phyloP scores from a whole-genome alignment of 1,140 invertebrate species.

The Dendroctonus ponderosae region DNA sequence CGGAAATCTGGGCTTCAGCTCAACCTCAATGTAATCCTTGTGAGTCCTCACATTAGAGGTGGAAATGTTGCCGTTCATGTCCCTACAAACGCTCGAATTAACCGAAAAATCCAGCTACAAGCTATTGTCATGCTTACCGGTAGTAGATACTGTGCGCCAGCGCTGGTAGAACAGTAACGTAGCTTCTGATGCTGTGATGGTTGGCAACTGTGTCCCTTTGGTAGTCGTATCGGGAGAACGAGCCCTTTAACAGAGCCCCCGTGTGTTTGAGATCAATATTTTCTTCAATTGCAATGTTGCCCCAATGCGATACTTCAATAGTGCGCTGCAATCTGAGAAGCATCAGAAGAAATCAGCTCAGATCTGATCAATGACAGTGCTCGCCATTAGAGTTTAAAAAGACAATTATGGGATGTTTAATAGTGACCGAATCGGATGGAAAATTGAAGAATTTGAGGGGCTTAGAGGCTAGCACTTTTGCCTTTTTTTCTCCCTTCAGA shows the following conservation, averaged over 20 bases:
- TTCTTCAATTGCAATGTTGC: constrained; percentile 97
- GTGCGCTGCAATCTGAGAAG: constrained; percentile 66
- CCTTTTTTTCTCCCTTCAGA: too few relatives aligned
- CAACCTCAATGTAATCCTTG: constrained; percentile 91
- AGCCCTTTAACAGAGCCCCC: constrained; percentile 89
- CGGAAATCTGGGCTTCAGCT: constrained; percentile 92
- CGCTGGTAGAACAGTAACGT: constrained; percentile 90
- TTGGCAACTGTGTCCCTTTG: constrained; percentile 85
- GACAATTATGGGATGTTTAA: too few relatives aligned
- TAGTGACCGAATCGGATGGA: too few relatives aligned
- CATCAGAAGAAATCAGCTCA: too few relatives aligned
- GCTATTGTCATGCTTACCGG: constrained; percentile 27
- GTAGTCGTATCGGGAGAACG: constrained; percentile 96
- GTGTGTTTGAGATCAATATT: constrained; percentile 87
- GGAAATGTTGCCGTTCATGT: constrained; percentile 99
- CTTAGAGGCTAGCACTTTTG: too few relatives aligned
- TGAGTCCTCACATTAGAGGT: constrained; percentile 88
- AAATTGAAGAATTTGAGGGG: too few relatives aligned
- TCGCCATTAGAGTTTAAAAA: too few relatives aligned
- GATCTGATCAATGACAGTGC: too few relatives aligned
- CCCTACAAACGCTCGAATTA: constrained; percentile 51
- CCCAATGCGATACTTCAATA: constrained; percentile 99
- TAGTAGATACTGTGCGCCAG: constrained; percentile 57
- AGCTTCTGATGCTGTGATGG: constrained; percentile 84
- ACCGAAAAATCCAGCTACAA: not conserved